These are phyloP conservation scores for Umimayanthus chanpuru DNA, from an alignment of 92 coral and sea anemone species.

Conservation along the genomic window DNA sequence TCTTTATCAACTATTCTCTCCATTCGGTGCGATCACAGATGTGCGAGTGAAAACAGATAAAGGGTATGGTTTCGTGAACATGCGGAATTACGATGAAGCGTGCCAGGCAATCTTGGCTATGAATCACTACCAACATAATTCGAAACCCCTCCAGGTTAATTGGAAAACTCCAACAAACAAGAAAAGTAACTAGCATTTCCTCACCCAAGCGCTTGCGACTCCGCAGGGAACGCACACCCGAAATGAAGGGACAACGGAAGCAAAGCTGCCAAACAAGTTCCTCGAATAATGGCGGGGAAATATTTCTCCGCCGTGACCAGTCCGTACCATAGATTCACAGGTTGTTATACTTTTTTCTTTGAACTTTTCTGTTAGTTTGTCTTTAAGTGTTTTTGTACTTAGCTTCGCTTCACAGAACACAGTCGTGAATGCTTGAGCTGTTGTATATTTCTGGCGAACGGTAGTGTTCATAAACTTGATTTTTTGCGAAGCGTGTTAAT, in stretches of 20 bases:
- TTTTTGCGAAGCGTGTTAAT: conserved; percentile 75
- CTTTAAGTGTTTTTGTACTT: conserved; percentile 45
- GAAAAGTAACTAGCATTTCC: conserved; percentile 63
- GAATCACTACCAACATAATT: conserved; percentile 79
- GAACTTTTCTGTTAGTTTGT: conserved; percentile 38
- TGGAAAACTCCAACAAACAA: conserved; percentile 95
- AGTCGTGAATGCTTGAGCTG: conserved; percentile 30
- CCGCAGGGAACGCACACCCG: conserved; percentile 52
- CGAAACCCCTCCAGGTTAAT: conserved; percentile 92
- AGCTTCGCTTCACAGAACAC: conserved; percentile 53
- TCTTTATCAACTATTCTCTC: conserved; percentile 91
- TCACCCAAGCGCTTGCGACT: conserved; percentile 62
- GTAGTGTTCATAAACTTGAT: conserved; percentile 62
- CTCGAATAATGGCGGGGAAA: conserved; percentile 47
- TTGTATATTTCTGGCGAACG: conserved; percentile 55
- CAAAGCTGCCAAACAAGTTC: conserved; percentile 36
- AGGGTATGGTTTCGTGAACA: conserved; percentile 97
- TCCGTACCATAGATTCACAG: conserved; percentile 43
- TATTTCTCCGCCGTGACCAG: conserved; percentile 36
- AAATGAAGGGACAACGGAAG: conserved; percentile 39
- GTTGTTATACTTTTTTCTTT: conserved; percentile 40
- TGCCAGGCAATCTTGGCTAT: conserved; percentile 88
- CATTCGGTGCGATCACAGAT: conserved; percentile 94
- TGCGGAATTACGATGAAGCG: conserved; percentile 96
- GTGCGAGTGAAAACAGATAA: conserved; percentile 90